Base-by-base conservation (phyloP, 2,888 invertebrate species). In the Nomada lathburiana region DNA sequence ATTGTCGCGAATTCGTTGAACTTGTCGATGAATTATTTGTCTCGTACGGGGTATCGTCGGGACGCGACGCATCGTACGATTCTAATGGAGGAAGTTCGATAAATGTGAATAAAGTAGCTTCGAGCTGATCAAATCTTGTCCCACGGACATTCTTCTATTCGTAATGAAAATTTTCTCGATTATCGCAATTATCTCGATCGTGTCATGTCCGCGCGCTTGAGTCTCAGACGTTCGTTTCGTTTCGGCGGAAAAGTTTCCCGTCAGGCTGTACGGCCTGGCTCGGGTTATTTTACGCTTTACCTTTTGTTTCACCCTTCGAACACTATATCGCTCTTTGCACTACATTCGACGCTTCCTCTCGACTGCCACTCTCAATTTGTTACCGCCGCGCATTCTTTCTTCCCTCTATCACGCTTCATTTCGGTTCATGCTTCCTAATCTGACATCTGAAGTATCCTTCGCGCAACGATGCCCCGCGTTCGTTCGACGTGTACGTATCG, bases 341-440 rank as follows among this genome's bases (percentile, higher is more conserved):
- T 57, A 76, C 69, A 65, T 79, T 76, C 64, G 69, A 70, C 76
- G 79, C 69, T 59, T 52, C 69, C 69, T 76, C 50, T 57, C 57
- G 65, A 76, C 64, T 52, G 69, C 69, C 79, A 53, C 69, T 60
- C 64, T 59, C 57, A 76, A 79, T 70, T 76, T 76, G 69, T 64
- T 76, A 55, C 69, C 52, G 59, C 64, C 44, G 52, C 44, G 29
- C 76, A 47, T 26, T 59, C 60, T 63, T 59, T 52, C 26, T n/a
- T 52, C 52, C 50, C 13, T 13, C 69, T 23, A 53, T 53, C 52
- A 53, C 59, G 69, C 59, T 76, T 76, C 79, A 26, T 62, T 76
- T 69, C 76, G 69, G 57, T 79, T 63, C 29, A 64, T n/a, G 64
- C 64, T 50, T 50, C 29, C 76, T 10, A 36, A 26, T 20, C 52